Evolutionary conservation across 2,113 vertebrate genomes (phyloP).

Genomic region (Gnathonemus echidnorhynchus): DNA sequence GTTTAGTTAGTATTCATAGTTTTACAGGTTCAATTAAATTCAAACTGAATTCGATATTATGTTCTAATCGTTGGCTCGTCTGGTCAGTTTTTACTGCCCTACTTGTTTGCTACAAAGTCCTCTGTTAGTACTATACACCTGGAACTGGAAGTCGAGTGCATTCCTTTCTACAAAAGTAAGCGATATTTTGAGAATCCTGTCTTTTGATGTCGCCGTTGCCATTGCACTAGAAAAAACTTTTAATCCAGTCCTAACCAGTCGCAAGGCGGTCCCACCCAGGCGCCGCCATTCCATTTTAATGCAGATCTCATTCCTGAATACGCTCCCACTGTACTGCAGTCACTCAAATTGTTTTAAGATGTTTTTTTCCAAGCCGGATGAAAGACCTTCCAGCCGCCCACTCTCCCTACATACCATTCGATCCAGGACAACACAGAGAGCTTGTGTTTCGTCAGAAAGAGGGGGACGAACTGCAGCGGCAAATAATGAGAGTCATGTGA

Average conservation of each 20-base stretch:
- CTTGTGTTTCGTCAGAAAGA: constrained; percentile 50
- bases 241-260: constrained; percentile 23
- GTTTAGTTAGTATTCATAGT: neutral
- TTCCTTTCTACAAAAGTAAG: neutral
- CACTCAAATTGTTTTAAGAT: constrained; percentile 65
- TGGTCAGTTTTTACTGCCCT: neutral
- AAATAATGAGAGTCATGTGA: constrained; percentile 56
- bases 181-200: neutral
- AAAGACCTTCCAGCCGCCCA: constrained; percentile 68
- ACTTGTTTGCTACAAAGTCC: neutral
- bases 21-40: neutral
- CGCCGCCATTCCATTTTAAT: constrained; percentile 36
- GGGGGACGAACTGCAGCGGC: constrained; percentile 41
- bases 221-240: neutral
- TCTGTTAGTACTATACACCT: neutral
- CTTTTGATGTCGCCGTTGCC: neutral
- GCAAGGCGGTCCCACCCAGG: constrained; percentile 38
- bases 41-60: neutral
- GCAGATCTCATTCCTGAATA: neutral
- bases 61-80: neutral
- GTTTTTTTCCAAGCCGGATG: constrained; percentile 61
- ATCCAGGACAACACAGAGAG: constrained; percentile 67
- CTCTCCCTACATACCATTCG: constrained; percentile 67
- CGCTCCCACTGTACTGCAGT: constrained; percentile 48
- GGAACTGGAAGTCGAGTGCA: neutral